Evolutionary conservation across 2,113 vertebrate genomes (phyloP), one percentile per base, ranked within the genome.

Genomic region (Aspidoscelis tigris): DNA sequence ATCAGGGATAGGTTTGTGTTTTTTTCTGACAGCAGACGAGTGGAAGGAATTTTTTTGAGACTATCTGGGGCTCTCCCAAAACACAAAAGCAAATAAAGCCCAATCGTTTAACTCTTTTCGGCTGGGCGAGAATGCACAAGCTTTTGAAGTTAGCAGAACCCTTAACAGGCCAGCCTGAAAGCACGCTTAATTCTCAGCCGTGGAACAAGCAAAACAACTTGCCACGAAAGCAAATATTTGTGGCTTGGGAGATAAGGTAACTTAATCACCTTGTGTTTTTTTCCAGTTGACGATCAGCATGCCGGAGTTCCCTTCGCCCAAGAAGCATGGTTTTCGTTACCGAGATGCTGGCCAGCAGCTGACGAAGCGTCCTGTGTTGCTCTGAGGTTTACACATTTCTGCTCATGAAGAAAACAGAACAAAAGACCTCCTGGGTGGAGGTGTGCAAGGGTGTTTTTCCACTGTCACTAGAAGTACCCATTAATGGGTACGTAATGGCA

Each of bases 191-290:
- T 69, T 33, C 65, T 53, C 64, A 33, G 16, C 64, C 33, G n/a
- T 53, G 41, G 11, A 68, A 69, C 24, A 68, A 79, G 77, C 77
- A 44, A 24, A 41, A 4, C 44, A 53, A 33, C 33, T 33, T 41
- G 18, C 24, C 12, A 18, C 61, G 12, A 80, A 78, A 69, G 58
- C 26, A 69, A 68, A 80, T 80, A 80, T 68, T 80, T 68, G 64
- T 12, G 24, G 10, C 8, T 64, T 43, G 5, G 8, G 5, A 58
- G 39, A 64, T 33, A 22, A 65, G 41, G 58, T 4, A 2, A 68
- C 64, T 44, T 26, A 33, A 80, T 80, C 78, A n/a, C 78, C 64
- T 20, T 47, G 24, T 76, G 5, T 7, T 61, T 61, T 61, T 61
- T 61, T 18, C 58, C 39, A 14, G 18, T 33, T 21, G 66, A 10